A percentile compares a stretch with the other conserved stretches of the same genome.
phyloP scores from a whole-genome alignment of 2,113 vertebrate genomes.

The Lanius ludovicianus region DNA sequence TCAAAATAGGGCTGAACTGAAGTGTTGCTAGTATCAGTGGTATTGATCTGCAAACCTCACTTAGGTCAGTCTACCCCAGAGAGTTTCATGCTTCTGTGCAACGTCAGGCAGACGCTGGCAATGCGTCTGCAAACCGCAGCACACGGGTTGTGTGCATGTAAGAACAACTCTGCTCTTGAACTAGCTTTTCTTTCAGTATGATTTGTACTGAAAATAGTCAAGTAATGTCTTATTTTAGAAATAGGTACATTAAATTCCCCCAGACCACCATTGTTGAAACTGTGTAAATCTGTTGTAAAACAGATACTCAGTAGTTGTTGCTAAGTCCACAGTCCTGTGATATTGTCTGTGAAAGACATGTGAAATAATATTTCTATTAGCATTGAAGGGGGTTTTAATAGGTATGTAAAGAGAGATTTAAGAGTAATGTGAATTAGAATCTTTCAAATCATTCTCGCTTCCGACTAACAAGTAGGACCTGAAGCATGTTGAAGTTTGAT shows the following conservation, averaged over 20 bases:
- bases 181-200: background rate
- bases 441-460: background rate
- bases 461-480: background rate
- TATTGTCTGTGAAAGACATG: background rate
- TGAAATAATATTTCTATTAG: background rate
- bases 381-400: background rate
- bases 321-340: background rate
- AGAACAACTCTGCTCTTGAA: background rate
- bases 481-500: background rate
- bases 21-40: background rate
- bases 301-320: background rate
- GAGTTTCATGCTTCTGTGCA: rapidly evolving
- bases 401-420: background rate
- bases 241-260: background rate
- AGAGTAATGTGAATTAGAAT: background rate
- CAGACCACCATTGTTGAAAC: background rate
- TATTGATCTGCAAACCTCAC: background rate
- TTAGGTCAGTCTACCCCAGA: background rate
- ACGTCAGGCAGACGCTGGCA: background rate
- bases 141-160: rapidly evolving
- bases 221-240: background rate
- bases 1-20: background rate
- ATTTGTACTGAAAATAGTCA: background rate
- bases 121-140: background rate
- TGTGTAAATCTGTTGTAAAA: background rate